Base-by-base conservation (phyloP, 2,888 invertebrate genomes). In the Tyria jacobaeae region DNA sequence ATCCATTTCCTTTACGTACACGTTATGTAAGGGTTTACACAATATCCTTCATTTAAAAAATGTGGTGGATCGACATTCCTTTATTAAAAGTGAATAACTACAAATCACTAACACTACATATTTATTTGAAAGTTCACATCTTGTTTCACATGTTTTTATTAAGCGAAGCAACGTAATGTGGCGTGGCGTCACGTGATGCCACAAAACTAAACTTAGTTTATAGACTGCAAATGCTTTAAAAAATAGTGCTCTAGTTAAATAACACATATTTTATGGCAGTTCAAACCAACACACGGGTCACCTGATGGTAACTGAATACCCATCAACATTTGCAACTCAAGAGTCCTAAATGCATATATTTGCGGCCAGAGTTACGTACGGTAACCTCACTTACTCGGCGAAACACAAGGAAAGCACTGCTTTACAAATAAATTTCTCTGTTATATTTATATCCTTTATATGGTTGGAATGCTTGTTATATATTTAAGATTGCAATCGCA, bases 101-200 rank as follows among this genome's bases (percentile, higher is more conserved):
- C 72, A 75, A 78, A 81, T 81, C 68, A 68, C 67, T 37, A 34
- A 54, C 63, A 66, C 65, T 44, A n/a, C n/a, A n/a, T n/a, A 63
- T 70, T 57, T 79, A 82, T 83, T 80, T 76, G 79, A 75, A 82
- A 80, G 50, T 65, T 73, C 79, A 79, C 80, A 73, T 81, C 78
- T 71, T 47, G 57, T 79, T 76, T 83, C 84, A 84, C 90, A 87
- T 87, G 89, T 87, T 89, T 91, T 87, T 90, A 91, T 91, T 87
- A 34, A 21, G 87, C 83, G 15, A 3, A 14, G 52, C 1, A 24
- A 37, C 21, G 3, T 35, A 14, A 4, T 6, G 34, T 51, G 34
- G 21, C 14, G 50, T 51, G 21, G 31, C 21, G 17, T 34, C 9
- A 24, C 24, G 7, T 35, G 21, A 14, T 35, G 51, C 14, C 14